These are phyloP conservation scores for Galemys pyrenaicus DNA, from an alignment of 2,113 vertebrate species.

Conservation along the genomic window DNA sequence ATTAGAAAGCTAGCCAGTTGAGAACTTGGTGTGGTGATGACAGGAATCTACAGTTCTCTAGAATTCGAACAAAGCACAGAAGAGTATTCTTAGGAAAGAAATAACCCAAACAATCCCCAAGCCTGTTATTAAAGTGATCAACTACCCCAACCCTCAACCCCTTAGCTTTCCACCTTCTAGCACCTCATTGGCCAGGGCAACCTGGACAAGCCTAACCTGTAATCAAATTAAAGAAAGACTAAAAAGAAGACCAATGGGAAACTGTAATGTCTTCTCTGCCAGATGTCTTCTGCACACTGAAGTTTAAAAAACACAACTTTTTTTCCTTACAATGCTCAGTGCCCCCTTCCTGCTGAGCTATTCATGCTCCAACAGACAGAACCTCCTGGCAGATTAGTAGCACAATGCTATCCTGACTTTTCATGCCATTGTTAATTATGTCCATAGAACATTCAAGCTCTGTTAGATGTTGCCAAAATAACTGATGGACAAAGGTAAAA, in stretches of 20 bases:
- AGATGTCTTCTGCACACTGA: not conserved
- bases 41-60: not conserved
- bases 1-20: not conserved
- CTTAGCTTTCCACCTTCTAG: not conserved
- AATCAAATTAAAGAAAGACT: not conserved
- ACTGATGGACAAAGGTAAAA: not conserved
- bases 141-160: not conserved
- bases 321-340: not conserved
- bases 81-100: constrained; percentile 21
- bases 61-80: not conserved
- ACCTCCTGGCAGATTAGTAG: not conserved
- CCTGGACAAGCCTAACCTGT: not conserved
- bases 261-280: not conserved
- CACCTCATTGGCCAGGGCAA: not conserved
- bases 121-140: constrained; percentile 35
- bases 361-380: not conserved
- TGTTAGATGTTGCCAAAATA: not conserved
- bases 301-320: not conserved
- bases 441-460: not conserved
- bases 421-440: not conserved
- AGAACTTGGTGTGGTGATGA: not conserved
- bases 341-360: not conserved
- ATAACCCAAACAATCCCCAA: not conserved
- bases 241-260: constrained; percentile 22
- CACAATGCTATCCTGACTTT: not conserved